Conservation (phyloP, 2,113 vertebrate genomes). For the Scophthalmus maximus region DNA sequence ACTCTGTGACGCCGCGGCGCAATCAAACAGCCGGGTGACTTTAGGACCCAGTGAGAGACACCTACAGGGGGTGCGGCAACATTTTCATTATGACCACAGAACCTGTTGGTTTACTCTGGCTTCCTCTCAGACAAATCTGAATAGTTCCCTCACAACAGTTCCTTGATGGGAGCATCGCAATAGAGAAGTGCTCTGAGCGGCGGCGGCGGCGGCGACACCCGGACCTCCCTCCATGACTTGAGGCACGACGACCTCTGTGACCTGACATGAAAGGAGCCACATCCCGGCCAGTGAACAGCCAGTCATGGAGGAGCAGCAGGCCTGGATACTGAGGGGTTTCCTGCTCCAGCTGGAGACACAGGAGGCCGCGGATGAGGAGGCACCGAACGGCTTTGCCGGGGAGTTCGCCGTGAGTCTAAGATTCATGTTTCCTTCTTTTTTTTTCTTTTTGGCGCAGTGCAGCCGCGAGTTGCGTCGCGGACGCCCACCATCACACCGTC, state of each 20-base stretch:
- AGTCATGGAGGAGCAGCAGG: conserved; percentile 82
- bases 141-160: conserved; percentile 60
- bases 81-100: conserved; percentile 82
- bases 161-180: conserved; percentile 51
- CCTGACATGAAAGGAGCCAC: conserved; percentile 68
- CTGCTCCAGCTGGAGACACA: conserved; percentile 70
- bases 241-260: conserved; percentile 42
- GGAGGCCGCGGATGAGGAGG: conserved; percentile 55
- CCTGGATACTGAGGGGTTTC: conserved; percentile 70
- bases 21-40: conserved; percentile 61
- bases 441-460: not conserved
- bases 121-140: conserved; percentile 71
- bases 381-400: conserved; percentile 50
- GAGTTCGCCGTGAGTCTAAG: conserved; percentile 83
- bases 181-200: conserved; percentile 58
- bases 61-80: conserved; percentile 61
- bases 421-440: conserved; percentile 1
- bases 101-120: conserved; percentile 77
- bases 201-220: conserved; percentile 24
- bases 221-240: conserved; percentile 21
- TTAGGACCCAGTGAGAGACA: conserved; percentile 81
- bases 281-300: conserved; percentile 37
- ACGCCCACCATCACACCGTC: too few species aligned
- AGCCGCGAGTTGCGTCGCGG: not conserved
- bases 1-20: not conserved